These are phyloP conservation scores for Orientallactaga bullata DNA, from an alignment of 2,113 vertebrate genomes.

Conservation along the genomic window DNA sequence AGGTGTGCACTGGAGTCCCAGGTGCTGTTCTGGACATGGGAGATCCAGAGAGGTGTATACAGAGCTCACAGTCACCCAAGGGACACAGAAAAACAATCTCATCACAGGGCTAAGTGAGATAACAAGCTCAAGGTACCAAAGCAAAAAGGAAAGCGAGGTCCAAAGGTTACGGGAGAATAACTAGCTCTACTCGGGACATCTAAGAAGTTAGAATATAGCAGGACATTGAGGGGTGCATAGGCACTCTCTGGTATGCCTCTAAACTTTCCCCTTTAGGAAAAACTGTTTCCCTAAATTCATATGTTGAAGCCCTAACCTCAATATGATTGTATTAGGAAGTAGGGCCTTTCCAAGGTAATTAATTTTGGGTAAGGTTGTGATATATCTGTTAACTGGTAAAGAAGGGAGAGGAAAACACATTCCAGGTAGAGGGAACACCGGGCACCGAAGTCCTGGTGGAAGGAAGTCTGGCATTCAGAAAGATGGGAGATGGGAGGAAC, in stretches of 20 bases:
- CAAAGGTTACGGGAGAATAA: not conserved
- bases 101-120: not conserved
- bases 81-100: not conserved
- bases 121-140: not conserved
- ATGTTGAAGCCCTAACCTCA: not conserved
- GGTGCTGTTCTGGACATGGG: accelerated
- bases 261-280: not conserved
- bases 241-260: not conserved
- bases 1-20: not conserved
- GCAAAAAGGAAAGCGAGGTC: not conserved
- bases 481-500: not conserved
- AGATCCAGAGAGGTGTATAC: not conserved
- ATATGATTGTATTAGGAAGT: not conserved
- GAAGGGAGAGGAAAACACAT: not conserved
- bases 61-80: not conserved
- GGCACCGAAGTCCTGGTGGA: not conserved
- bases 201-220: not conserved
- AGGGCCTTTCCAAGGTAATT: not conserved
- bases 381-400: not conserved
- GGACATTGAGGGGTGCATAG: not conserved
- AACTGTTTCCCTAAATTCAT: not conserved
- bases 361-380: not conserved
- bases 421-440: not conserved
- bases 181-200: not conserved
- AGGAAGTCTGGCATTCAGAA: not conserved